Evolutionary conservation across 2,888 invertebrate species (phyloP).

Genomic region (Microdon myrmicae): DNA sequence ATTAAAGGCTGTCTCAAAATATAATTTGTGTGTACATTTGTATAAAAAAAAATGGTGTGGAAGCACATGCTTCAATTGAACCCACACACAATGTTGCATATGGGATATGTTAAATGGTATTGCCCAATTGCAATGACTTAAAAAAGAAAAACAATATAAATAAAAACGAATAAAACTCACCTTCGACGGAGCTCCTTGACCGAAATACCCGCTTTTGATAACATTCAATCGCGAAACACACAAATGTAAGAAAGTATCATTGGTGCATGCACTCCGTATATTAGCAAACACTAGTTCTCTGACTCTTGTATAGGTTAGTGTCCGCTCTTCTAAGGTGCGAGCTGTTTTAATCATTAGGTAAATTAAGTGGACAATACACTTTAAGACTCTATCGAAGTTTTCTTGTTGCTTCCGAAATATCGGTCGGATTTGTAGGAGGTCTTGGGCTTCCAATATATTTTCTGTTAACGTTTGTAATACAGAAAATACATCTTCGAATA

Average conservation of each 20-base stretch:
- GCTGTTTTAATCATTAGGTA: conserved; percentile 74
- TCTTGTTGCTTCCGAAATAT: conserved; percentile 82
- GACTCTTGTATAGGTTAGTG: conserved; percentile 68
- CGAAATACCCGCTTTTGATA: conserved; percentile 80
- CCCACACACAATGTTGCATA: too few relatives aligned
- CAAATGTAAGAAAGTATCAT: conserved; percentile 86
- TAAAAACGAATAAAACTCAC: conserved; percentile 54
- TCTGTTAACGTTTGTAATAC: conserved; percentile 76
- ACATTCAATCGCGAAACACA: conserved; percentile 82
- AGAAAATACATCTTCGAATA: conserved; percentile 76
- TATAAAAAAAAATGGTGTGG: not conserved
- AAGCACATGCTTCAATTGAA: not conserved
- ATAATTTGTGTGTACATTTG: too few relatives aligned
- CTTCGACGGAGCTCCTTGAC: conserved; percentile 73
- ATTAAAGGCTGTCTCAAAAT: too few relatives aligned
- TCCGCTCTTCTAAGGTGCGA: conserved; percentile 68
- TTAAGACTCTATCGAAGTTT: conserved; percentile 82
- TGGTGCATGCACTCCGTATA: conserved; percentile 76
- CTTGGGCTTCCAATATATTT: conserved; percentile 71
- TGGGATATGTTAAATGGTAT: too few relatives aligned
- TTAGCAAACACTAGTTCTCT: conserved; percentile 68
- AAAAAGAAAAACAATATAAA: conserved; percentile 16
- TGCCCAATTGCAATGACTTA: too few relatives aligned
- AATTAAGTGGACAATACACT: conserved; percentile 82
- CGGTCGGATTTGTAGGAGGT: conserved; percentile 72